Base-by-base conservation (phyloP, 2,888 invertebrate genomes). In the Macrosiphum euphorbiae region DNA sequence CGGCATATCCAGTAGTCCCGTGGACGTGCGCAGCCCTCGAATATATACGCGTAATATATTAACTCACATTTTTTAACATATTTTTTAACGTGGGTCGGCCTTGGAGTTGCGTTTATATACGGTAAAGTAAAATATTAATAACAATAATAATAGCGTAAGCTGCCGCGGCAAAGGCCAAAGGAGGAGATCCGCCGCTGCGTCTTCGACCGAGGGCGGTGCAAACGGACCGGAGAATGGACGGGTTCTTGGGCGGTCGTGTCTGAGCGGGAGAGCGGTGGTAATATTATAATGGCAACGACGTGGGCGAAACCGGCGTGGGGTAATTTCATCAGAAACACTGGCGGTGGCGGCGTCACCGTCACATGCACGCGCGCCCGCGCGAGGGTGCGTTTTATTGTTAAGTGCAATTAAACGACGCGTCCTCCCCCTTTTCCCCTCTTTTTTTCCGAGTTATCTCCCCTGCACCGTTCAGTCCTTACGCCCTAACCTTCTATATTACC, bases 381-480 rank as follows among this genome's bases (percentile, higher is more conserved):
- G 58, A 90, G 93, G 93, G 89, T 93, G 93, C 93, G 85, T 93
- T 93, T 93, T 93, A 93, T 93, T 90, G 92, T 88, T 47, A 89
- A 41, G 24, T 26, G 78, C 93, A 89, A 93, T 93, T 93, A 89
- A 93, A 93, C 84, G 58, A 41, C 55, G 91, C 50, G 41, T 26
- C 26, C 26, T n/a, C n/a, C 52, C 41, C 26, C 41, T 84, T 52
- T 52, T 47, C n/a, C 20, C 61, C 61, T 47, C 28, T 28, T 86
- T 86, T 44, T 87, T 87, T 47, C 50, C 87, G 52, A 88, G 41
- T 50, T 24, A 35, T 88, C 50, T 88, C 28, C 20, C 20, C 20
- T 50, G 87, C 50, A 50, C 87, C 1, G 87, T n/a, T 24, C 35
- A 50, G 50, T 86, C 28, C 90, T 44, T 90, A 90, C 41, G 41